Base-by-base conservation (phyloP, 1,140 invertebrate genomes). In the Drosophila tsacasi region DNA sequence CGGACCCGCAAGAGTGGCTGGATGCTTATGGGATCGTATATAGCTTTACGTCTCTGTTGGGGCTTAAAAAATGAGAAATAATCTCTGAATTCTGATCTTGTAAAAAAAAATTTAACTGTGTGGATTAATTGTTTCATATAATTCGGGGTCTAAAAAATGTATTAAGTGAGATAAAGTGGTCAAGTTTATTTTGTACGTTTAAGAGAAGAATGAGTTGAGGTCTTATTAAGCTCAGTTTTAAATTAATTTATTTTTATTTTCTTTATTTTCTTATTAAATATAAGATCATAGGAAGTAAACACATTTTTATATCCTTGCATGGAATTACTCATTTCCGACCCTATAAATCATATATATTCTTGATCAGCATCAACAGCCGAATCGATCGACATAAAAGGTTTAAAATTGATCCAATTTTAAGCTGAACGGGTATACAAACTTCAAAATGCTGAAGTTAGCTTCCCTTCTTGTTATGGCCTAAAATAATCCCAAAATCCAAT, bases 71-170 rank as follows among this genome's bases (percentile, higher is more conserved):
- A 35, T 19, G 17, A 35, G 32, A 15, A 55, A 21, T 54, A 40
- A 55, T 55, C 44, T 35, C 10, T 3, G 35, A 62, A 50, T 50
- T 39, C 30, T 39, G 39, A 37, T 30, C 37, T 44, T 30, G 17
- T 67, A 68, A 67, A 64, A 39, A 57, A 57, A 67, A 39, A 46
- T 37, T 8, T 67, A 47, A 64, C 23, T 15, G 44, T 19, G 12
- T 5, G 17, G 12, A 55, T 39, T 66, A 69, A 69, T 66, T 37
- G 32, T 50, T 42, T 17, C 27, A 23, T 27, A 49, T 66, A 44
- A 69, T 61, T n/a, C 27, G 17, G 27, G 30, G 13, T 9, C 40
- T 23, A 21, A 19, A 59, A 27, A 63, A 21, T 30, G 21, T 19
- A 65, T 42, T 65, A 44, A 10, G 32, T n/a, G 19, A 30, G 5